Percentiles rank a stretch among this genome's conserved stretches.
Conservation (phyloP, 1,140 invertebrate genomes). For the Bombus breviceps region DNA sequence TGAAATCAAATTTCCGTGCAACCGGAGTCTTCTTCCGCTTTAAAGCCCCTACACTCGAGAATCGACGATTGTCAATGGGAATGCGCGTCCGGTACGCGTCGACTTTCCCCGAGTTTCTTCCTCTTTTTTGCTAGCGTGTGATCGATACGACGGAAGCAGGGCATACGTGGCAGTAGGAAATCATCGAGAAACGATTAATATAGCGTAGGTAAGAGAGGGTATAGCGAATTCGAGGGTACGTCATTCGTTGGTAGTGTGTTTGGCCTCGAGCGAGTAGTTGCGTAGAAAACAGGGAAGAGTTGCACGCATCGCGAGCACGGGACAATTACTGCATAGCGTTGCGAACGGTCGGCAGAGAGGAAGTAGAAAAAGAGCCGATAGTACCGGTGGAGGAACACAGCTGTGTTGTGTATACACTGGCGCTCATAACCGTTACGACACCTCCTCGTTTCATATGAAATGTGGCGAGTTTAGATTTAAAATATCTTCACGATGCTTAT, state of each 20-base stretch:
- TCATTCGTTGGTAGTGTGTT: neutral
- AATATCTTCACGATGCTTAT: too few relatives aligned
- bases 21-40: too few relatives aligned
- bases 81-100: neutral
- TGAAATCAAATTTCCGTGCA: too few relatives aligned
- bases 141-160: neutral
- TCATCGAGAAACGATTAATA: slow-evolving; percentile 13
- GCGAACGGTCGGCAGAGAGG: slow-evolving; percentile 15
- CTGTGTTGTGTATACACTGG: too few relatives aligned
- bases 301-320: slow-evolving; percentile 38
- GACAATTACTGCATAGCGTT: slow-evolving; percentile 31
- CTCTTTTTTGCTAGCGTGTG: neutral
- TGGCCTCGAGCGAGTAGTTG: neutral
- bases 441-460: too few relatives aligned
- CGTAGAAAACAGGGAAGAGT: slow-evolving; percentile 22
- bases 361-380: slow-evolving; percentile 25
- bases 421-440: too few relatives aligned
- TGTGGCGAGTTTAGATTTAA: too few relatives aligned
- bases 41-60: neutral
- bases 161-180: slow-evolving; percentile 4
- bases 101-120: neutral
- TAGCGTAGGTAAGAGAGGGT: neutral
- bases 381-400: neutral
- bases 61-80: neutral
- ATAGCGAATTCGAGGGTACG: slow-evolving; percentile 18